Base-by-base conservation (phyloP, 2,888 invertebrate genomes). In the Gerosis bhagava region DNA sequence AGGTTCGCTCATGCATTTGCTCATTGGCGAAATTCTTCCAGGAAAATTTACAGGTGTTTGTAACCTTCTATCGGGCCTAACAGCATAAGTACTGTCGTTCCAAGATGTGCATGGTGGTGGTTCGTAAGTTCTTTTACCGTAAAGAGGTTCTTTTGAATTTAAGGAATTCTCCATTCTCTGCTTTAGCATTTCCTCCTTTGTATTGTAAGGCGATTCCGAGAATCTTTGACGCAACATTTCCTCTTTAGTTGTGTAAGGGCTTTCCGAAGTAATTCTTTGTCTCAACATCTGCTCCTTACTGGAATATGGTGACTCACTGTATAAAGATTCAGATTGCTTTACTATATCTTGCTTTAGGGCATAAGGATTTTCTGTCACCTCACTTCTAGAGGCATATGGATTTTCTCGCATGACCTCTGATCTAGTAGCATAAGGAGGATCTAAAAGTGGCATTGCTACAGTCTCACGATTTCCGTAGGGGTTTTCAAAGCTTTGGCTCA, bases 171-270 rank as follows among this genome's bases (percentile, higher is more conserved):
- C 86, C 60, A 83, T 67, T 73, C 86, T 78, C 54, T 87, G 86
- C 56, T 83, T 89, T 3, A 86, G 52, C 73, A 87, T 75, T 39
- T 89, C 89, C 51, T 89, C 89, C 59, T 87, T 89, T 8, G 88
- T 87, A 53, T 77, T 84, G 52, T 89, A 90, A 3, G 89, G 89
- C 7, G 86, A 89, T 62, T 90, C 89, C 3, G 86, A 86, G 58
- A 86, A 88, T 59, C 89, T 75, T 45, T 89, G 88, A 37, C 88
- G 71, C 41, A 89, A 65, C 88, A 90, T 86, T 55, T 90, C 89
- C 64, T 90, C 89, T 65, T 89, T 90, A 47, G 87, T 87, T 1
- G 82, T 65, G 56, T 89, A 90, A 3, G 87, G 79, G 53, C 78
- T 86, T 56, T 89, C 88, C 11, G 77, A 60, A 10, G 73, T 68